Base-by-base conservation (phyloP, 2,888 invertebrate genomes). In the Boloria selene region DNA sequence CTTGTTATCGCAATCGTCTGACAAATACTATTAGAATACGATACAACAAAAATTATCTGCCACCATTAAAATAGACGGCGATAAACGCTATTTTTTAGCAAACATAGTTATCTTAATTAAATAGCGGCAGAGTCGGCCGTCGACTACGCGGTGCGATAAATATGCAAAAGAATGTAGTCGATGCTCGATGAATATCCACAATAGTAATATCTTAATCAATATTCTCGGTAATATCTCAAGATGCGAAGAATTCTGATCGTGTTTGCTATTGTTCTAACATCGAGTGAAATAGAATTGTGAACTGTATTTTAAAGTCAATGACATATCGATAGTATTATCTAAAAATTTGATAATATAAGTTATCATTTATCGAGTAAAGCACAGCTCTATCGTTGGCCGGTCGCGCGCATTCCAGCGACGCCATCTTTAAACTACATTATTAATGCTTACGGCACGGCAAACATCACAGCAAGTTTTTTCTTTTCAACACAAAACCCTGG, bases 341-440 rank as follows among this genome's bases (percentile, higher is more conserved):
- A 59, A 50, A 59, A 59, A 50, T 31, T 38, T 17, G 59, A 49
- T 59, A 59, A 59, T 49, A 50, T 50, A 59, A 59, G 59, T 17
- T 38, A 59, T 49, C 6, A 50, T 59, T 59, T 59, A 59, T 59
- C 59, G 59, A 59, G 59, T 59, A 50, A 38, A 53, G 64, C 79
- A 73, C 83, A 79, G 76, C 83, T 75, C 83, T 83, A 82, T 79
- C 82, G 83, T 78, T 79, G 83, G 72, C 76, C 63, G 71, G 67
- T 68, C 69, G 76, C 76, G 80, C 83, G 83, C 91, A 90, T 91
- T 90, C 91, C 90, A 76, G 75, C 73, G 79, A 81, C 83, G 91
- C 90, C 90, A 90, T 90, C 87, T 91, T 91, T 84, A 87, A 87
- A 87, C 75, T 90, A 87, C 89, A 90, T 90, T 89, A 90, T 90